phyloP scores from a whole-genome alignment of 1,140 invertebrate species.

The Drosophila santomea region DNA sequence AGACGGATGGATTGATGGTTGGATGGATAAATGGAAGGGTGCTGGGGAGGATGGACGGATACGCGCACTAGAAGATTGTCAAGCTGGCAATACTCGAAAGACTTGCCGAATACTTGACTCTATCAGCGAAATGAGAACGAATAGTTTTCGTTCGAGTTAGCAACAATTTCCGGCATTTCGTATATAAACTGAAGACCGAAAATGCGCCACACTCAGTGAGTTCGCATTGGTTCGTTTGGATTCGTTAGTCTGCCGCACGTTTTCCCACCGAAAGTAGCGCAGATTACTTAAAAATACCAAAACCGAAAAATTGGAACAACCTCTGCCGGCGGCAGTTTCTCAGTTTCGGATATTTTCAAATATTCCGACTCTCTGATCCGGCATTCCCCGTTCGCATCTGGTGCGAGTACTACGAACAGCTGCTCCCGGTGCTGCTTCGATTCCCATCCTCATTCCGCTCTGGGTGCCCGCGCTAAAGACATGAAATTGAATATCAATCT shows the following conservation, averaged over 20 bases:
- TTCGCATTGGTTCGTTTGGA: constrained; percentile 28
- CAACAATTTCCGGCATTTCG: constrained; percentile 80
- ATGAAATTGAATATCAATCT: constrained; percentile 79
- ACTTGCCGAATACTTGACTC: constrained; percentile 51
- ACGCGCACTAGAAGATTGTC: constrained; percentile 44
- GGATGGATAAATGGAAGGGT: constrained; percentile 29
- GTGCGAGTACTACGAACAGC: constrained; percentile 15
- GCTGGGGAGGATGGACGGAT: constrained; percentile 26
- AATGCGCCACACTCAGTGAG: constrained; percentile 43
- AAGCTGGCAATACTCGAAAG: constrained; percentile 54
- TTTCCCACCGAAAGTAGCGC: constrained; percentile 57
- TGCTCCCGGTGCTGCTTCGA: constrained; percentile 5
- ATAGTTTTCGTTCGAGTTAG: constrained; percentile 52
- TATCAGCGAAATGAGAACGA: constrained; percentile 42
- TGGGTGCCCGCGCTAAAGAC: constrained; percentile 47
- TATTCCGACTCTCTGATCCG: constrained; percentile 10
- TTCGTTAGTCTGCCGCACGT: constrained; percentile 31
- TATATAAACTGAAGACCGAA: constrained; percentile 69
- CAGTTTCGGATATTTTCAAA: constrained; percentile 11
- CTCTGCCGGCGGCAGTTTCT: constrained; percentile 16
- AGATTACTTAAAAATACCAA: constrained; percentile 78
- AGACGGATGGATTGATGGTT: constrained; percentile 17
- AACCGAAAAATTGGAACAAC: constrained; percentile 57
- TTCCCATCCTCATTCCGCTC: constrained; percentile 18
- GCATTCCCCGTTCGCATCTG: constrained; percentile 31